A percentile compares a stretch with the other conserved stretches of the same genome.
phyloP scores from a whole-genome alignment of 1,140 invertebrate genomes.

The Anastrepha ludens region DNA sequence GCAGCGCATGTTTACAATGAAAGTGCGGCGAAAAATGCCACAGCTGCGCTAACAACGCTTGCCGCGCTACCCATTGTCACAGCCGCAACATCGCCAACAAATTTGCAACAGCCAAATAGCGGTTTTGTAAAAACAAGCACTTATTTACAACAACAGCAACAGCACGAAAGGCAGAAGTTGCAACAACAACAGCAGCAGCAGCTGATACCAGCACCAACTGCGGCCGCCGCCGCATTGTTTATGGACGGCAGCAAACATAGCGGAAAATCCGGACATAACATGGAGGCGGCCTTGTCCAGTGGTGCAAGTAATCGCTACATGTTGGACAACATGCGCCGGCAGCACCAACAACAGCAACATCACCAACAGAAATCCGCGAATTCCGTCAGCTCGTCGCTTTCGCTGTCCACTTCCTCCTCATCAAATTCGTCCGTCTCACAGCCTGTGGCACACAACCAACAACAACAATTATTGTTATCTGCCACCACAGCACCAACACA shows the following conservation, averaged over 20 bases:
- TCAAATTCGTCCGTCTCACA: conserved; percentile 71
- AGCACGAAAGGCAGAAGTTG: background rate
- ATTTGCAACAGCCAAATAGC: background rate
- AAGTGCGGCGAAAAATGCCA: background rate
- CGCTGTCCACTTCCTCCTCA: conserved; percentile 70
- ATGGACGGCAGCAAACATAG: conserved; percentile 18
- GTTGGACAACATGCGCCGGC: conserved; percentile 71
- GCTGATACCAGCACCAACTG: background rate
- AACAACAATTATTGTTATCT: conserved; percentile 57
- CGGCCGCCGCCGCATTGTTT: background rate
- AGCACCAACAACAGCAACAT: conserved; percentile 69
- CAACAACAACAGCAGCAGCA: background rate
- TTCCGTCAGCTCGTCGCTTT: conserved; percentile 68
- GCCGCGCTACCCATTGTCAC: background rate
- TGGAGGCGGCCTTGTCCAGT: background rate
- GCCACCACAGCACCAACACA: background rate
- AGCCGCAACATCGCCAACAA: background rate
- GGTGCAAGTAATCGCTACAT: conserved; percentile 66
- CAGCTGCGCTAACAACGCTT: background rate
- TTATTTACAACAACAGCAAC: conserved; percentile 56
- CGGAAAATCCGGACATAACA: background rate
- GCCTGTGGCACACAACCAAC: conserved; percentile 33
- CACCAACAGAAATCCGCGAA: conserved; percentile 69
- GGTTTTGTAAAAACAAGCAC: background rate
- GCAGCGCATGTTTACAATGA: background rate